Evolutionary conservation across 2,888 invertebrate genomes (phyloP).

Genomic region (Balanococcus diminutus): DNA sequence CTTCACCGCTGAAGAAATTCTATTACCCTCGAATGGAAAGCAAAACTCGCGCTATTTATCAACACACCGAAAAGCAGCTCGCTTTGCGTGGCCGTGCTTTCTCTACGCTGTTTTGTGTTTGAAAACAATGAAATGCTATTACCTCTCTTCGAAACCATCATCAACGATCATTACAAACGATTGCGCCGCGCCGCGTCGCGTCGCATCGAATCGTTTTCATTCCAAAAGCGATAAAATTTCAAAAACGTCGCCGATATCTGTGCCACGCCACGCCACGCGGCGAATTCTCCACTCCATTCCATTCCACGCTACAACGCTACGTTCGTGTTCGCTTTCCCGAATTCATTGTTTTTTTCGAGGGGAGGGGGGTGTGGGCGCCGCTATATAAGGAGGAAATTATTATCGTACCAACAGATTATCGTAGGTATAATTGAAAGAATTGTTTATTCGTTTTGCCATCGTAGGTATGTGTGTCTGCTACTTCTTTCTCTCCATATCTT

Average conservation of each 20-base stretch:
- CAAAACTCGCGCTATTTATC: slow-evolving; percentile 2
- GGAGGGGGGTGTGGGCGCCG: background rate
- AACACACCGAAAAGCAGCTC: background rate
- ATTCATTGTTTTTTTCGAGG: background rate
- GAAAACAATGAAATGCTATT: slow-evolving; percentile 22
- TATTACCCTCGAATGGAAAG: slow-evolving; percentile 7
- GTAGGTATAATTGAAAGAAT: background rate
- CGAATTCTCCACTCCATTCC: too few species aligned
- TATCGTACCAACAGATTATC: background rate
- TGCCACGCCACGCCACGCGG: background rate
- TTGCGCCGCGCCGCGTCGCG: too few species aligned
- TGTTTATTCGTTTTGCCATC: background rate
- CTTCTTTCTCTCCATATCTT: too few species aligned
- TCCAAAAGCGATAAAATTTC: slow-evolving; percentile 11
- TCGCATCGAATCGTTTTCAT: too few species aligned
- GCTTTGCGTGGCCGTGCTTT: background rate
- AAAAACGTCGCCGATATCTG: slow-evolving; percentile 7
- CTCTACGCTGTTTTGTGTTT: background rate
- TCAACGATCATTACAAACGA: slow-evolving; percentile 6
- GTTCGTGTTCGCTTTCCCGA: background rate
- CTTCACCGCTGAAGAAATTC: background rate
- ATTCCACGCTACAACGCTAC: too few species aligned
- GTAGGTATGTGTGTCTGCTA: background rate
- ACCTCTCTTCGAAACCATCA: slow-evolving; percentile 17
- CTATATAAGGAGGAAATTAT: background rate